A percentile compares a stretch with the other conserved stretches of the same genome.
Conservation (phyloP, 2,888 invertebrate genomes). For the Drosophila yooni region DNA sequence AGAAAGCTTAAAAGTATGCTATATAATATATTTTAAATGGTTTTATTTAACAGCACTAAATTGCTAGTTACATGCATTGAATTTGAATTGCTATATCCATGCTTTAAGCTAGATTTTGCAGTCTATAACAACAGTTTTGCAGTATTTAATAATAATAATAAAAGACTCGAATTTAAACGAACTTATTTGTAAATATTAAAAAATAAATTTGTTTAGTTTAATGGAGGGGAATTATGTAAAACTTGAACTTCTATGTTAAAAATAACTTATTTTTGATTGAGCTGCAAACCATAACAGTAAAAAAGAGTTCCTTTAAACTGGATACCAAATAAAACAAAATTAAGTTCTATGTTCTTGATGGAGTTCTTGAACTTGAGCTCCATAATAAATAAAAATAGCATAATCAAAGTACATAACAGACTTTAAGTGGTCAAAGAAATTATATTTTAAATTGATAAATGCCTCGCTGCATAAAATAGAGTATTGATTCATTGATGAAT, state of each 20-base stretch:
- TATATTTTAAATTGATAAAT: neutral
- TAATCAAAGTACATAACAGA: neutral
- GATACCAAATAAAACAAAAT: neutral
- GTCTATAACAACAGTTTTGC: neutral
- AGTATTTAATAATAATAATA: neutral
- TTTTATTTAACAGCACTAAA: neutral
- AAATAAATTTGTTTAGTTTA: too few relatives aligned
- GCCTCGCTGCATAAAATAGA: neutral
- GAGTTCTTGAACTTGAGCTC: neutral
- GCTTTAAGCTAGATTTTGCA: neutral
- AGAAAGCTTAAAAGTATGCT: slow-evolving; percentile 3
- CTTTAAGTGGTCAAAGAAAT: neutral
- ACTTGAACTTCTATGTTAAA: too few relatives aligned
- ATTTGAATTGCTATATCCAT: neutral
- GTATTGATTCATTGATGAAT: slow-evolving; percentile 1
- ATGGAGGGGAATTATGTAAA: neutral
- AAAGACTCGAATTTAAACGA: neutral
- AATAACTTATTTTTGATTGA: neutral
- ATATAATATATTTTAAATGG: neutral
- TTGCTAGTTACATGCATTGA: neutral
- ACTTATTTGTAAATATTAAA: too few relatives aligned
- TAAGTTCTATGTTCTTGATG: neutral
- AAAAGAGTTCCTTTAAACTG: too few relatives aligned
- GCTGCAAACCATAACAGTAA: too few relatives aligned
- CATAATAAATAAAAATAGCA: neutral